Evolutionary conservation across 1,140 invertebrate genomes (phyloP), one percentile per base, ranked within the genome.

Genomic region (Neodiprion pinetum): DNA sequence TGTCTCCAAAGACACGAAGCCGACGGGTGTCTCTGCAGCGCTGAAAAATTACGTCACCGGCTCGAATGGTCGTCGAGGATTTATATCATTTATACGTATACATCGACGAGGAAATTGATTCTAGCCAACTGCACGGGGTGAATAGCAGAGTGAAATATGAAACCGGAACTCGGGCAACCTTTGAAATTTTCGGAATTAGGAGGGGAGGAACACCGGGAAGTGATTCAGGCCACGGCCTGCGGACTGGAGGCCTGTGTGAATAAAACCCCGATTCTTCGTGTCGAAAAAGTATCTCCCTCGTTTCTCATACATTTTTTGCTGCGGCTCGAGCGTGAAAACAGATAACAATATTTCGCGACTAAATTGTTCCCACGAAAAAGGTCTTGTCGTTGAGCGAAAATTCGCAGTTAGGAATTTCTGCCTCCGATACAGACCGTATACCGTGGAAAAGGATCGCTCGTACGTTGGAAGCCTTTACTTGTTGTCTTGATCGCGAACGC

Each of bases 71-170:
- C 1, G 28, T 40, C 28, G 28, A 3, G 5, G 28, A 40, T 40
- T 40, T 40, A 2, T 40, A 40, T 40, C 28, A 40, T 40, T 40
- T 72, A 66, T 40, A 70, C 21, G 70, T 73, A 70, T 73, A 72
- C 72, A 74, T 72, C 76, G 61, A 66, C 67, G 71, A 70, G 67
- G 73, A 76, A 75, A 76, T 40, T 40, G 28, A 5, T 5, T 40
- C 1, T 40, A 40, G 28, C 5, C 28, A 40, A 40, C 28, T 40
- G 1, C 1, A 40, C 28, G 28, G 28, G 28, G 28, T 40, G 53
- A n/a, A 61, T 7, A 61, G n/a, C 53, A 17, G n/a, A 61, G n/a
- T 61, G n/a, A 61, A 17, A 61, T 14, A 61, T 61, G 53, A 61
- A 61, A 61, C 53, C n/a, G 11, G 53, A 61, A 61, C n/a, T 61